Evolutionary conservation across 2,888 invertebrate species (phyloP), one percentile per base, ranked within the genome.

Genomic region (Athalia cordata): DNA sequence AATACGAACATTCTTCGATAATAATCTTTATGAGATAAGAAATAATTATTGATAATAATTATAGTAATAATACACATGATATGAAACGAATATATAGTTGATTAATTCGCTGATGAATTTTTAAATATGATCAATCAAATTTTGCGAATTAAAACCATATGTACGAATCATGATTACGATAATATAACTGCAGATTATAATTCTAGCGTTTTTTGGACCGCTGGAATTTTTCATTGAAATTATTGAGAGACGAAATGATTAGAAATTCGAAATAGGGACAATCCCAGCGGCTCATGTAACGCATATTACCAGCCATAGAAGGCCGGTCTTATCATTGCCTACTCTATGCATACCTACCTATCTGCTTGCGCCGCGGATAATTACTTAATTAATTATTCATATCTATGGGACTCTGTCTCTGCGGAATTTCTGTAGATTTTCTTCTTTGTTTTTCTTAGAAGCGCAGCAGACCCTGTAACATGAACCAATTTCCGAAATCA

Each of bases 271-370:
- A 43, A 6, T 45, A 9, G 29, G 5, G 57, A 59, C 57, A 47
- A 72, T 59, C 45, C 59, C 57, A 57, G 70, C 59, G 70, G 43
- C 45, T 43, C 43, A 11, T 50, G n/a, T 47, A 45, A 68, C 68
- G 11, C 43, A 15, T 7, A 8, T 29, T 68, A 52, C 57, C n/a
- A 59, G 59, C 13, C 45, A 59, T 64, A 64, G 13, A 59, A 50
- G 47, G 72, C 70, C 59, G 70, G 72, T 72, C 47, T 59, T 72
- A 72, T 72, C 72, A 72, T 72, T 72, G 59, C 72, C 72, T 72
- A 67, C 45, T 52, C n/a, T 72, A 72, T 72, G 47, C 45, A 43
- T 59, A 52, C 57, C 72, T 72, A 72, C 72, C 72, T 72, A 72
- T 72, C 72, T 72, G 5, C 72, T 72, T 72, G 72, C 72, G 72